These are phyloP conservation scores for Mesorhabditis spiculigera DNA, from an alignment of 2,888 invertebrate species.

Conservation along the genomic window DNA sequence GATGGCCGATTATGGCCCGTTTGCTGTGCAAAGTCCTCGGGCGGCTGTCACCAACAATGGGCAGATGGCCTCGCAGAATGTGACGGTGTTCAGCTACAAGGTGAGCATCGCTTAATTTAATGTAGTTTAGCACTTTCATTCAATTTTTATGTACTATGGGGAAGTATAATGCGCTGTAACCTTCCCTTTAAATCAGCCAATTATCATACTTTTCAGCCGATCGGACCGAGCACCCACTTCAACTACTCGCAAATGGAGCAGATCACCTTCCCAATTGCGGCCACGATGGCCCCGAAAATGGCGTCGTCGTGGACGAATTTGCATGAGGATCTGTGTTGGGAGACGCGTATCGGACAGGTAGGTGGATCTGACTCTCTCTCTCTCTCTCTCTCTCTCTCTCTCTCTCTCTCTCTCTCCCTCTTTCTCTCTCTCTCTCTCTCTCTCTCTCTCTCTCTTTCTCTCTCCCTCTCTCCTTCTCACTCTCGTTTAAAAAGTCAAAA, in stretches of 20 bases:
- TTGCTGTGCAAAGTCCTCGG: constrained; percentile 51
- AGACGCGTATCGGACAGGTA: constrained; percentile 88
- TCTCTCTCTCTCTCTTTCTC: neutral
- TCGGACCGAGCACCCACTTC: constrained; percentile 8
- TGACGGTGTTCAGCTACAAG: neutral
- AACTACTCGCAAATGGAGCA: neutral
- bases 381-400: too few species aligned
- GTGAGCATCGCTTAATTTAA: neutral
- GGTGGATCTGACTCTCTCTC: neutral
- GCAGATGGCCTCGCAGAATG: neutral
- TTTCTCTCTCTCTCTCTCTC: too few species aligned
- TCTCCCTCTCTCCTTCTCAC: constrained; percentile 5
- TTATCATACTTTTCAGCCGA: neutral
- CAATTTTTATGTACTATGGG: too few species aligned
- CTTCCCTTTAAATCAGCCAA: too few species aligned
- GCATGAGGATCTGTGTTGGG: constrained; percentile 76
- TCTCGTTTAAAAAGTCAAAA: constrained; percentile 3
- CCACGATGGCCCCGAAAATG: too few species aligned
- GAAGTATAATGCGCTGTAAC: too few species aligned
- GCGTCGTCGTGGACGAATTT: too few species aligned
- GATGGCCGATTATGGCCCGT: constrained; percentile 48
- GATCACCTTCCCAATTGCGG: too few species aligned
- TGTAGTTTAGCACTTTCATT: too few species aligned
- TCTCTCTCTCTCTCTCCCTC: too few species aligned
- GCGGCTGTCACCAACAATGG: constrained; percentile 37